Percentiles rank a stretch among this genome's conserved stretches.
Evolutionary conservation across 92 coral and sea anemone species (phyloP).

Genomic region (Pocillopora meandrina): DNA sequence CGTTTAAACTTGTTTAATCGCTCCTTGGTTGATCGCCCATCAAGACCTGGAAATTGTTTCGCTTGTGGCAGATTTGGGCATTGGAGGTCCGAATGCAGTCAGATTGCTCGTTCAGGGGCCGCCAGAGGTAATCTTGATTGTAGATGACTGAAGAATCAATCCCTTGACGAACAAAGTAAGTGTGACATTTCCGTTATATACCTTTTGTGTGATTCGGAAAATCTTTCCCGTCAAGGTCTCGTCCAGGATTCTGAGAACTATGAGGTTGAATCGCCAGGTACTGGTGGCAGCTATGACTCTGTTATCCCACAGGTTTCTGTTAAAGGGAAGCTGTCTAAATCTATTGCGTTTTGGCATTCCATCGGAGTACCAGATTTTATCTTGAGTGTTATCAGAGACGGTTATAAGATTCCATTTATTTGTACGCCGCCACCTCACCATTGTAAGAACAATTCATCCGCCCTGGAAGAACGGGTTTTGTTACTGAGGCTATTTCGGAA

Average conservation of each 20-base stretch:
- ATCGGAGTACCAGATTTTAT: constrained; percentile 45
- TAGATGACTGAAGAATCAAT: not conserved
- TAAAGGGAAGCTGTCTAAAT: constrained; percentile 33
- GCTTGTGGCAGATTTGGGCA: constrained; percentile 7
- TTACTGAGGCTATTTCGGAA: constrained; percentile 27
- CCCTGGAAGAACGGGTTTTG: constrained; percentile 26
- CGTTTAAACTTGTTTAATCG: no score
- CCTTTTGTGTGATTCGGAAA: not conserved
- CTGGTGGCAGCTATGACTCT: not conserved
- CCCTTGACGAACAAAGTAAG: not conserved
- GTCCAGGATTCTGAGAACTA: no score
- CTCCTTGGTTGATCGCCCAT: not conserved
- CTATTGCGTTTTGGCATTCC: constrained; percentile 29
- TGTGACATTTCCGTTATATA: not conserved
- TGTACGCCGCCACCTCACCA: constrained; percentile 11
- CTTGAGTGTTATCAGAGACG: constrained; percentile 19
- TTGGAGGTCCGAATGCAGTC: constrained; percentile 13
- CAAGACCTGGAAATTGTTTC: not conserved
- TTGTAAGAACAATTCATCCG: constrained; percentile 37
- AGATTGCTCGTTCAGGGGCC: not conserved
- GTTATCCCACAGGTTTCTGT: constrained; percentile 24
- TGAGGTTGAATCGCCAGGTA: no score
- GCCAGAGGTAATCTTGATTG: not conserved
- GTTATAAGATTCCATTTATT: constrained; percentile 45
- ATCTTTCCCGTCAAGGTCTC: no score